Evolutionary conservation across 2,888 invertebrate species (phyloP).

Genomic region (Ophion slaviceki): DNA sequence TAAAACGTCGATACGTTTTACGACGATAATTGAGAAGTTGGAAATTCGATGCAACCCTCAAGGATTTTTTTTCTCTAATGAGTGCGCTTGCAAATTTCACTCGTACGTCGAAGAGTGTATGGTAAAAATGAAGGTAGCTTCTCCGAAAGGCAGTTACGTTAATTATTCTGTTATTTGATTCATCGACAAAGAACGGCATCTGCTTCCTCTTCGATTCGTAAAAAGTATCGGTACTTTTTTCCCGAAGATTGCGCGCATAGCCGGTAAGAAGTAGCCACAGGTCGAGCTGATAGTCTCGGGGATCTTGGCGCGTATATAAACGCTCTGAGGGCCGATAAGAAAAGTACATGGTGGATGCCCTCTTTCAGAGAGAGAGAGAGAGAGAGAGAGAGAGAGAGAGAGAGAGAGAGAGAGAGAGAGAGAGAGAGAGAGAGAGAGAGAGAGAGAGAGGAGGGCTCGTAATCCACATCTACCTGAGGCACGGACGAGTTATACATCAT

Average conservation of each 20-base stretch:
- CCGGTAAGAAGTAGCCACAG: constrained; percentile 19
- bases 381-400: constrained; percentile 11
- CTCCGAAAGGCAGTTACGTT: not conserved
- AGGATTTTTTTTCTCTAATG: not conserved
- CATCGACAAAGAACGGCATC: not conserved
- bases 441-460: constrained; percentile 23
- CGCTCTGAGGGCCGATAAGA: constrained; percentile 40
- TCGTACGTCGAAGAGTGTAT: not conserved
- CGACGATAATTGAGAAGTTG: not conserved
- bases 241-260: constrained; percentile 11
- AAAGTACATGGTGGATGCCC: constrained; percentile 16
- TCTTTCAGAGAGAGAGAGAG: constrained; percentile 7
- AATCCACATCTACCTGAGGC: constrained; percentile 48
- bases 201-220: not conserved
- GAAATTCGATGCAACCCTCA: not conserved
- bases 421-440: constrained; percentile 9
- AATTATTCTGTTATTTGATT: not conserved
- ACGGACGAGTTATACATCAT: constrained; percentile 38
- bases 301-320: constrained; percentile 24
- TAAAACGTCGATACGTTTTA: not conserved
- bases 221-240: not conserved
- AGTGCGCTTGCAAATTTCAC: not conserved
- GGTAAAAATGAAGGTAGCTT: not conserved
- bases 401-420: constrained; percentile 13
- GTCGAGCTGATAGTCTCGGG: constrained; percentile 15